phyloP scores from a whole-genome alignment of 2,888 invertebrate species.

The Eulithis prunata region DNA sequence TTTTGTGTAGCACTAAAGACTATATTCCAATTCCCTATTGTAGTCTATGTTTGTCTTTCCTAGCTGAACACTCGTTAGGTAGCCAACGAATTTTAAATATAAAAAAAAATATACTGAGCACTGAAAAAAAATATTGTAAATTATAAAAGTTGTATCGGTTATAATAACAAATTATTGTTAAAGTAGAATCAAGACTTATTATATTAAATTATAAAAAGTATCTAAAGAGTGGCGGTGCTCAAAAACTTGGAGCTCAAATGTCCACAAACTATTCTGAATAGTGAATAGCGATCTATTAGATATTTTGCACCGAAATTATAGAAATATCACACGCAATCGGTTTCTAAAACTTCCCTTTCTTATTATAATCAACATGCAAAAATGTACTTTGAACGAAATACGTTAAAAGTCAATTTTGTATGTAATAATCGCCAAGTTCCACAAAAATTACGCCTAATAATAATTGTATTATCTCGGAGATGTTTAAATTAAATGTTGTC shows the following conservation, averaged over 20 bases:
- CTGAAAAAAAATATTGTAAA: conserved; percentile 79
- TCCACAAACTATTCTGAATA: conserved; percentile 80
- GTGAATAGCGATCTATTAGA: conserved; percentile 76
- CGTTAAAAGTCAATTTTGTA: conserved; percentile 29
- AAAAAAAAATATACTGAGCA: conserved; percentile 72
- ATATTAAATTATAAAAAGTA: conserved; percentile 56
- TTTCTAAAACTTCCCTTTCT: conserved; percentile 51
- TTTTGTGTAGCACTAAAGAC: conserved; percentile 49
- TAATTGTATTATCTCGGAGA: conserved; percentile 27
- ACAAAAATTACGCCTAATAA: conserved; percentile 22
- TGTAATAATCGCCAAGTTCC: conserved; percentile 24
- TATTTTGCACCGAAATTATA: conserved; percentile 79
- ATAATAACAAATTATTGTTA: conserved; percentile 42
- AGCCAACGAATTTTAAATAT: conserved; percentile 81
- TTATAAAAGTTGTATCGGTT: conserved; percentile 43
- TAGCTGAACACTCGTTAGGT: conserved; percentile 77
- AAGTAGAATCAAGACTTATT: conserved; percentile 80
- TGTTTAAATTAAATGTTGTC: conserved; percentile 53
- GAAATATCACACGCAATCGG: conserved; percentile 61
- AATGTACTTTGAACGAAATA: conserved; percentile 22
- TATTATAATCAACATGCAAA: conserved; percentile 32
- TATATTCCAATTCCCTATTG: conserved; percentile 73
- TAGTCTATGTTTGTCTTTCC: conserved; percentile 69
- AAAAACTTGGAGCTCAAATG: conserved; percentile 60
- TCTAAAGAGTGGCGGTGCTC: conserved; percentile 55